Evolutionary conservation across 2,797 vertebrate genomes (phyloP), one percentile per base, ranked within the genome.

Genomic region (Acanthurus lineatus): DNA sequence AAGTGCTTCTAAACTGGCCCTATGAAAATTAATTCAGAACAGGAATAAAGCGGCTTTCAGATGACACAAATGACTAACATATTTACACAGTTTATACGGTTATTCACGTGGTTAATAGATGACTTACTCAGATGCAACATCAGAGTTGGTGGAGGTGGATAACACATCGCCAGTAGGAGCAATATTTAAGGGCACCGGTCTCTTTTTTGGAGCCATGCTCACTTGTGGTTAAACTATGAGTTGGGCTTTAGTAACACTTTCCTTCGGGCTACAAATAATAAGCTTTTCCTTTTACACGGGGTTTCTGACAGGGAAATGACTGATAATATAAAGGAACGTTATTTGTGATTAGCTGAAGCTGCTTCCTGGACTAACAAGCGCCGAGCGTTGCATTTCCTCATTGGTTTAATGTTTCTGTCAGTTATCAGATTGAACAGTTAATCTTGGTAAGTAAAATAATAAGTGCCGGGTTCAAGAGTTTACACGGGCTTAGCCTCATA

Each of bases 171-270:
- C 88, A 71, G 93, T 70, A 47, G 95, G 94, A 71, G 94, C 87
- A 89, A 96, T 96, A 82, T 91, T 96, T 88, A 96, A 93, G 76
- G 95, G 92, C 72, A 95, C 91, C 81, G 95, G 95, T 92, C 94
- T 96, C 91, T 93, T 96, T 85, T 96, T 96, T 80, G 95, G 94
- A 84, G 94, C 93, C 96, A 97, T 97, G 38, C 1, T 86, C 14
- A 76, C 20, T 53, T 67, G 14, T 51, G 7, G 14, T 44, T 38
- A 11, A 63, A 54, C 45, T 64, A 44, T 17, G 11, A 38, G 14
- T 25, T 70, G n/a, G 2, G 28, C 19, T 52, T 42, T 6, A 52
- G 20, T 16, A 4, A 49, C 51, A 63, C 61, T 67, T 69, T 35
- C n/a, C 58, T 66, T 19, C 1, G 0, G 28, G 19, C 10, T 28